phyloP scores from a whole-genome alignment of 2,888 invertebrate genomes.

The Apodemia mormo region DNA sequence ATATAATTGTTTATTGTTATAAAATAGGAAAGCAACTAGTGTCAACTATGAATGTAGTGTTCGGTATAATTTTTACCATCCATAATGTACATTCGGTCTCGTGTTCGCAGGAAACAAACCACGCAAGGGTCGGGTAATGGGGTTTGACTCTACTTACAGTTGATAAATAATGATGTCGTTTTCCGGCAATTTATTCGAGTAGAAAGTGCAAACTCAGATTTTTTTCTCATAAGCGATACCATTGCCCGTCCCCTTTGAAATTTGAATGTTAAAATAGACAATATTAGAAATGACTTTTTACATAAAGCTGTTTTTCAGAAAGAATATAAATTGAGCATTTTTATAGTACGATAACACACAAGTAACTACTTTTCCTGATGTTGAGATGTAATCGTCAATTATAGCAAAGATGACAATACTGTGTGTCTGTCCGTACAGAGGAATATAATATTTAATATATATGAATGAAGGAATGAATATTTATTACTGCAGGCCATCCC shows the following conservation, averaged over 20 bases:
- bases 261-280: background rate
- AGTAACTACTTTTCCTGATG: too few relatives aligned
- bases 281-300: background rate
- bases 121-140: conserved; percentile 11
- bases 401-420: too few relatives aligned
- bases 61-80: background rate
- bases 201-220: conserved; percentile 5
- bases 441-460: too few relatives aligned
- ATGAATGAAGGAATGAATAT: too few relatives aligned
- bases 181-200: conserved; percentile 2
- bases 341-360: too few relatives aligned
- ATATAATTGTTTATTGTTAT: too few relatives aligned
- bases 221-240: background rate
- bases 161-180: conserved; percentile 17
- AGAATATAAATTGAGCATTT: background rate
- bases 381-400: too few relatives aligned
- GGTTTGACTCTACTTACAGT: conserved; percentile 11
- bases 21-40: too few relatives aligned
- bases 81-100: background rate
- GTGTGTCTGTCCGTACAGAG: too few relatives aligned
- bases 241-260: background rate
- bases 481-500: too few relatives aligned
- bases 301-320: background rate
- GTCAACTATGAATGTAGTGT: too few relatives aligned
- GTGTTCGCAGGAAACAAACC: background rate